Evolutionary conservation across 92 coral and sea anemone genomes (phyloP).

Genomic region (Montipora capitata): DNA sequence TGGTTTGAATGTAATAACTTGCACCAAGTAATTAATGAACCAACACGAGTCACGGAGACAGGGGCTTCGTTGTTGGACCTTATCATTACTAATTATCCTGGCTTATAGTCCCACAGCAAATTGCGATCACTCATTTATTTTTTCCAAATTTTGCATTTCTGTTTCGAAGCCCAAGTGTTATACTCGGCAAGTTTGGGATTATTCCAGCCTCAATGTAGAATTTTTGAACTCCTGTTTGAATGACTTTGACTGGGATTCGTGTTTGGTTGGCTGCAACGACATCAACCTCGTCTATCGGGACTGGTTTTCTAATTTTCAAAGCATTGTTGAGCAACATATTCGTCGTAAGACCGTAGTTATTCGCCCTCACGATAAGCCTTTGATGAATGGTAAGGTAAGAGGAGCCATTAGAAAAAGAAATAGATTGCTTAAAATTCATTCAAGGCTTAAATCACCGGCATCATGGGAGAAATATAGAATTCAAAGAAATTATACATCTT

Average conservation of each 20-base stretch:
- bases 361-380: conserved; percentile 78
- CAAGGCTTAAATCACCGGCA: conserved; percentile 38
- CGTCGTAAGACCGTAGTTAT: conserved; percentile 56
- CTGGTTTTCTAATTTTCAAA: too few species aligned
- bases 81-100: too few species aligned
- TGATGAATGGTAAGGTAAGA: conserved; percentile 67
- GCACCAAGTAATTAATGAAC: conserved; percentile 12
- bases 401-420: conserved; percentile 73
- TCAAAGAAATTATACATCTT: too few species aligned
- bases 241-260: conserved; percentile 41
- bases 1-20: conserved; percentile 30
- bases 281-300: background rate
- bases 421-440: conserved; percentile 60
- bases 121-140: too few species aligned
- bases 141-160: too few species aligned
- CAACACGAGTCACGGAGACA: conserved; percentile 52
- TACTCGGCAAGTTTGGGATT: conserved; percentile 60
- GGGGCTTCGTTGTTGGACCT: background rate
- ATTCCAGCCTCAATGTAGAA: conserved; percentile 35
- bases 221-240: conserved; percentile 14
- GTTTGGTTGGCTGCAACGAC: conserved; percentile 25
- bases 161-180: conserved; percentile 19
- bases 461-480: too few species aligned
- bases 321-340: background rate
- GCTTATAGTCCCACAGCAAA: too few species aligned